Percentiles rank a stretch among this genome's conserved stretches.
Conservation (phyloP, 2,113 vertebrate species). For the Channa maculata region DNA sequence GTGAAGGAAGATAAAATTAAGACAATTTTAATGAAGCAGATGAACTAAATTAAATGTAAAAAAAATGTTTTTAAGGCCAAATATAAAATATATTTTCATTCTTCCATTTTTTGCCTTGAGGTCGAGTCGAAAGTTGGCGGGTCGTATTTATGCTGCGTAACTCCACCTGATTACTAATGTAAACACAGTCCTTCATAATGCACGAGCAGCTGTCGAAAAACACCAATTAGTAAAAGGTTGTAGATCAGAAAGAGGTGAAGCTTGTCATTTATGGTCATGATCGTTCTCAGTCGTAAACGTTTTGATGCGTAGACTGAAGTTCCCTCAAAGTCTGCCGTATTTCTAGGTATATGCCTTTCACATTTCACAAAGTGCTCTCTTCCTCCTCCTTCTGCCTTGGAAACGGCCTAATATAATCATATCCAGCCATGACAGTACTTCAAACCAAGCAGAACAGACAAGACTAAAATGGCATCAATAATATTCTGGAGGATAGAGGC, state of each 20-base stretch:
- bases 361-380: constrained; percentile 26
- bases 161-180: constrained; percentile 25
- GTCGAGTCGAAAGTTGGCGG: background rate
- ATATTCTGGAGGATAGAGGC: constrained; percentile 13
- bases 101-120: background rate
- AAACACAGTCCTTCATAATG: constrained; percentile 6
- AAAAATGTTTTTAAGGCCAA: too few species aligned
- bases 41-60: background rate
- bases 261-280: constrained; percentile 36
- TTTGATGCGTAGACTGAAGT: background rate
- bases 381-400: constrained; percentile 2
- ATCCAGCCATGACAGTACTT: constrained; percentile 66
- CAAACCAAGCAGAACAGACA: constrained; percentile 63
- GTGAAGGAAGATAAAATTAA: too few species aligned
- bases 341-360: constrained; percentile 34
- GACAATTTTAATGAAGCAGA: background rate
- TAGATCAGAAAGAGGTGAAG: constrained; percentile 27
- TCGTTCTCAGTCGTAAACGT: background rate
- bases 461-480: constrained; percentile 43
- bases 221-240: constrained; percentile 38
- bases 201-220: constrained; percentile 29
- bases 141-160: background rate
- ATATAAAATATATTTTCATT: too few species aligned
- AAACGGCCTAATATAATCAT: constrained; percentile 64
- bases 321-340: constrained; percentile 26